Percentiles rank a stretch among this genome's conserved stretches.
Evolutionary conservation across 2,888 invertebrate genomes (phyloP).

Genomic region (Pyralis farinalis): DNA sequence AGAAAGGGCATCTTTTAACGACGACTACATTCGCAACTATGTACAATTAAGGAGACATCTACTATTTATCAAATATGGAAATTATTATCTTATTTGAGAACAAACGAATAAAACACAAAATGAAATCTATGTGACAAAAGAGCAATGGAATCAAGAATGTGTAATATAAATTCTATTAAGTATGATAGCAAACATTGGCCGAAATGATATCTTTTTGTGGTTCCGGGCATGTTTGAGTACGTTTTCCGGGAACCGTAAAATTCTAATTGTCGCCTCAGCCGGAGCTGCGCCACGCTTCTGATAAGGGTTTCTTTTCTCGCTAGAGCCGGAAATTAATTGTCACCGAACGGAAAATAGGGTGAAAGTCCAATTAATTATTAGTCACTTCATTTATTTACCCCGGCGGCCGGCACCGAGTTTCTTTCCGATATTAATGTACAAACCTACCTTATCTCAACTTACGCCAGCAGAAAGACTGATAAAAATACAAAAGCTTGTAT

Average conservation of each 20-base stretch:
- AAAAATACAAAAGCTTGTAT: too few species aligned
- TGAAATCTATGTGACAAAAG: too few species aligned
- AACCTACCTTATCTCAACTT: slow-evolving; percentile 56
- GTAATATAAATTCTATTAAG: too few species aligned
- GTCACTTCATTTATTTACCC: slow-evolving; percentile 80
- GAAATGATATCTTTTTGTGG: background rate
- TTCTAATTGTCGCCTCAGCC: slow-evolving; percentile 27
- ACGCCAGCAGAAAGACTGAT: too few species aligned
- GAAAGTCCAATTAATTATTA: slow-evolving; percentile 80
- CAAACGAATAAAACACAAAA: too few species aligned
- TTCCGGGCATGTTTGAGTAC: background rate
- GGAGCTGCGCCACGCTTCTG: slow-evolving; percentile 64
- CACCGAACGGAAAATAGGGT: slow-evolving; percentile 80
- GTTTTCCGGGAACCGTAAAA: slow-evolving; percentile 3
- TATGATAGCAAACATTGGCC: background rate
- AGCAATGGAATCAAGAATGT: too few species aligned
- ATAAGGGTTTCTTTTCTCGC: slow-evolving; percentile 78
- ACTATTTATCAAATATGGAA: too few species aligned
- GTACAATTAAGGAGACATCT: too few species aligned
- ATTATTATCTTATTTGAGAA: too few species aligned
- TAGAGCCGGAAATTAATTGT: slow-evolving; percentile 77
- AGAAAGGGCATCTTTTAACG: too few species aligned
- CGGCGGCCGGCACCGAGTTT: slow-evolving; percentile 44
- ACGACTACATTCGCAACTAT: too few species aligned
- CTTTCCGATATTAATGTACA: slow-evolving; percentile 70